Evolutionary conservation across 2,888 invertebrate species (phyloP).

Genomic region (Chrysotoxum bicinctum): DNA sequence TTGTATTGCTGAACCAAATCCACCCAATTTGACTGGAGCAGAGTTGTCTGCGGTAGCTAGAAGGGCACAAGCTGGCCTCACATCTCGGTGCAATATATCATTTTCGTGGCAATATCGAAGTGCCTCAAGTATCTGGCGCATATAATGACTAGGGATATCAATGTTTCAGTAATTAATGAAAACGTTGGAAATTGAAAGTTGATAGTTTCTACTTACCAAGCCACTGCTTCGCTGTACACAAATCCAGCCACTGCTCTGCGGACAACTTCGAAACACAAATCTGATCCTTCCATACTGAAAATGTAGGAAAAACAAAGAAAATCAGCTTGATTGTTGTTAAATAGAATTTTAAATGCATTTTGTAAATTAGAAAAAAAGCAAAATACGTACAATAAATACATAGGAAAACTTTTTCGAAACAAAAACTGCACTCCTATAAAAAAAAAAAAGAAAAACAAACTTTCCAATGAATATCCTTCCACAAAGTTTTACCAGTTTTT

Average conservation of each 20-base stretch:
- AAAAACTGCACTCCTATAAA: neutral
- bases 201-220: conserved; percentile 87
- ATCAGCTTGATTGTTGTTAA: conserved; percentile 12
- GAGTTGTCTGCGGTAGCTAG: conserved; percentile 98
- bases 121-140: conserved; percentile 98
- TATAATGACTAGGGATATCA: conserved; percentile 90
- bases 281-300: conserved; percentile 98
- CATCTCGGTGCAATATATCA: conserved; percentile 98
- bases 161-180: neutral
- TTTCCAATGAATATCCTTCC: conserved; percentile 3
- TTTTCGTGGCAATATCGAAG: conserved; percentile 98
- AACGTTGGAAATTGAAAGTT: neutral
- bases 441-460: conserved; percentile 4
- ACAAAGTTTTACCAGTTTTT: conserved; percentile 26
- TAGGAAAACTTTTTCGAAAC: neutral
- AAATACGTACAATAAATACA: neutral
- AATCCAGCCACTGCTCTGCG: conserved; percentile 97
- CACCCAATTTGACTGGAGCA: conserved; percentile 98
- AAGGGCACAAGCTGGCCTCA: conserved; percentile 98
- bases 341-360: conserved; percentile 4
- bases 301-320: conserved; percentile 71
- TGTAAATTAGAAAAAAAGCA: neutral
- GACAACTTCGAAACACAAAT: conserved; percentile 98
- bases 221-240: conserved; percentile 99
- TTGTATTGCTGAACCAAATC: conserved; percentile 98